Base-by-base conservation (phyloP, 2,888 invertebrate species). In the Dynastes hyllus region DNA sequence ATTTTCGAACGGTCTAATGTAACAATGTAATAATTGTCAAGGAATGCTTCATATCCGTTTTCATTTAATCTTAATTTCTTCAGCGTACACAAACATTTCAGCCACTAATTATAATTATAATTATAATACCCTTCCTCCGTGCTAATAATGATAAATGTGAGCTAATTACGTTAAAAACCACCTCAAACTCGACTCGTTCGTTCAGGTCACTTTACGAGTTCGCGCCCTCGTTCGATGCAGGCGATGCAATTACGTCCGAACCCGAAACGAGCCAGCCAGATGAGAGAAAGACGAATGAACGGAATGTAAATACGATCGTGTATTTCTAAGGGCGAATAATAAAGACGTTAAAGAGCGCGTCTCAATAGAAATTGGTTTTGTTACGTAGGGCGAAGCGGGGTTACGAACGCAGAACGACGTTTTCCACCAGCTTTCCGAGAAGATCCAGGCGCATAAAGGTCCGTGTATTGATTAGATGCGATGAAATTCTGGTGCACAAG, bases 371-470 rank as follows among this genome's bases (percentile, higher is more conserved):
- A 63, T 63, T 63, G 63, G 63, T 63, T 63, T 63, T 63, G 63
- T 63, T 63, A 63, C 32, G 29, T 11, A 61, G 22, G 63, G 22
- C 22, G 16, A 16, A 58, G n/a, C 22, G 55, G 55, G 45, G 45
- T 45, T 45, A 45, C 45, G 55, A 2, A 55, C 55, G 55, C n/a
- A 22, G 55, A 16, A 58, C 16, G 22, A 8, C 11, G 45, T 2
- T 45, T 58, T 58, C n/a, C 55, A 22, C 16, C 22, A 1, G 22
- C 55, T 16, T 22, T n/a, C 27, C 27, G 55, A 69, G 50, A 22
- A 37, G 22, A 69, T 69, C 16, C 69, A 8, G 50, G 69, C 69
- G 69, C 69, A 69, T 69, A 69, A 69, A 69, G 51, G 69, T 13
- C 8, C 27, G 51, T 22, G 55, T 69, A 69, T 69, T 69, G 69